A percentile compares a stretch with the other conserved stretches of the same genome.
phyloP scores from a whole-genome alignment of 2,888 invertebrate genomes.

The Aethes cnicana region DNA sequence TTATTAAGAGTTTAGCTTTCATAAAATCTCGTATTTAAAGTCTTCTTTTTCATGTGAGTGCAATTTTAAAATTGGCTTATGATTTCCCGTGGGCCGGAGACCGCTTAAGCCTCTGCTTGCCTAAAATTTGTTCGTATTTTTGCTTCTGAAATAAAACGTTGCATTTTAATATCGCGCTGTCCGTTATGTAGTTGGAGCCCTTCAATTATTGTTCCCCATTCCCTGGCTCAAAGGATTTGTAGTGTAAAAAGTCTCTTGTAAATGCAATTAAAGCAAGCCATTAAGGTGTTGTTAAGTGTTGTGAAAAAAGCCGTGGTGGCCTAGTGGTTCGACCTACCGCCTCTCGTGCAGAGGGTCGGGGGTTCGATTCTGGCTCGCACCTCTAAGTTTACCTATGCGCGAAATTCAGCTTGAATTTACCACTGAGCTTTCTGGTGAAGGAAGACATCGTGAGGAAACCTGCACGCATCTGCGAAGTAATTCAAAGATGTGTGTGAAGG shows the following conservation, averaged over 20 bases:
- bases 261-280: constrained; percentile 44
- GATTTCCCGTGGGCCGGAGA: constrained; percentile 11
- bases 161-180: constrained; percentile 41
- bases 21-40: constrained; percentile 5
- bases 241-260: constrained; percentile 46
- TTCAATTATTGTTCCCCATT: constrained; percentile 45
- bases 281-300: constrained; percentile 32
- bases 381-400: no score
- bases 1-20: constrained; percentile 11
- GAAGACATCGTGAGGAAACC: no score
- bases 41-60: constrained; percentile 14
- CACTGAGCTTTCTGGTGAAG: no score
- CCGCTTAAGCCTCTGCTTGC: constrained; percentile 11
- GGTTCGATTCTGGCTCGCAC: no score
- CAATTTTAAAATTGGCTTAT: constrained; percentile 23
- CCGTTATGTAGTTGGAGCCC: constrained; percentile 43
- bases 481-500: no score
- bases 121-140: constrained; percentile 13
- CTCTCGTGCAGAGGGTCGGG: no score
- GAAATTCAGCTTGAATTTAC: no score
- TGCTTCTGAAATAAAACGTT: constrained; percentile 34
- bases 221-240: constrained; percentile 42
- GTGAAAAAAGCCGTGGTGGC: no score
- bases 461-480: no score
- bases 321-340: no score